phyloP scores from a whole-genome alignment of 2,797 vertebrate genomes.

The Cyclopterus lumpus region DNA sequence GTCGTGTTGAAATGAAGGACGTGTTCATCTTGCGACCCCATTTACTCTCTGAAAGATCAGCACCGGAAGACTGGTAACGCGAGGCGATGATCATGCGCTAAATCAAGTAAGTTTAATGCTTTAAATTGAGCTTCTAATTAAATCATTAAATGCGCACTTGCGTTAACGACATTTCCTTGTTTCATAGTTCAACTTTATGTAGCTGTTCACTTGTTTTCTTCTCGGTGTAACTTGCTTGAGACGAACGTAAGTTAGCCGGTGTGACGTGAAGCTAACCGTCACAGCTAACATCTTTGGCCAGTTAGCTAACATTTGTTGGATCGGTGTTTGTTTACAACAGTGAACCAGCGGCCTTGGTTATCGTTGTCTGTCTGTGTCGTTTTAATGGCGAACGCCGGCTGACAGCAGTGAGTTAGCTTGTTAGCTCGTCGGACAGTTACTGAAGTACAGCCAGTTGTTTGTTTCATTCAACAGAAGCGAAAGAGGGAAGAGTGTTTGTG shows the following conservation, averaged over 20 bases:
- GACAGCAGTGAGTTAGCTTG: conserved; percentile 2
- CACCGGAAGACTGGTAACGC: conserved; percentile 59
- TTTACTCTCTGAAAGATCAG: conserved; percentile 51
- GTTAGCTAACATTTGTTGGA: too few relatives aligned
- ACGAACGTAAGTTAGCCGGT: conserved; percentile 38
- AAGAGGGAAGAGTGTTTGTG: background rate
- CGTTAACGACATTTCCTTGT: rapidly evolving
- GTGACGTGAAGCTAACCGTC: conserved; percentile 33
- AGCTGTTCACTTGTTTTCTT: background rate
- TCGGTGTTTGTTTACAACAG: background rate
- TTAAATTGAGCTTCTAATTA: background rate
- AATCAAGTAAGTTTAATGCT: conserved; percentile 65
- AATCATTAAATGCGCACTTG: rapidly evolving
- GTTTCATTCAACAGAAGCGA: conserved; percentile 15
- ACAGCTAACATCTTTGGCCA: conserved; percentile 13
- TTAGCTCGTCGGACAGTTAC: background rate
- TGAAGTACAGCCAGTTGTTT: conserved; percentile 17
- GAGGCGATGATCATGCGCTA: conserved; percentile 52
- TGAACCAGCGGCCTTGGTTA: rapidly evolving
- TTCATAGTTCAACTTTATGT: rapidly evolving
- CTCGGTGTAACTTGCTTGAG: too few relatives aligned
- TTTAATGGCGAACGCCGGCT: background rate
- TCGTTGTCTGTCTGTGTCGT: background rate
- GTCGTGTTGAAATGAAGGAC: background rate
- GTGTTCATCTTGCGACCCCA: background rate